Conservation (phyloP, 1,140 invertebrate genomes). For the Leptonema lineaticorne region DNA sequence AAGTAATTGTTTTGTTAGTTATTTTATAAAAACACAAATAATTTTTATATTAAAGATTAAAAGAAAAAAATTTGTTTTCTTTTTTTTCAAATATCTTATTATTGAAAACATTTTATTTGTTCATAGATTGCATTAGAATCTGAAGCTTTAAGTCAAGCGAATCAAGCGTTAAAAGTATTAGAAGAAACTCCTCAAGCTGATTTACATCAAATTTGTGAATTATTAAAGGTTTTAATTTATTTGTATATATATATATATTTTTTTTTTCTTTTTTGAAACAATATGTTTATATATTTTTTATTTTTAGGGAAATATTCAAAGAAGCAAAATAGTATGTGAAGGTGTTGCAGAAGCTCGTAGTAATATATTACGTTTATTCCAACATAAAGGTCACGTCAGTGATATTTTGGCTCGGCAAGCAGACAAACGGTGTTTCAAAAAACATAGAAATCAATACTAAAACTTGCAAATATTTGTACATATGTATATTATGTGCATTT, state of each 20-base stretch:
- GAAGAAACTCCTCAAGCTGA: constrained; percentile 65
- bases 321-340: constrained; percentile 89
- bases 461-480: not conserved
- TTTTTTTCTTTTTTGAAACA: not conserved
- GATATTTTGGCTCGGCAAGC: constrained; percentile 88
- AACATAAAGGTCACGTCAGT: constrained; percentile 83
- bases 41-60: no score
- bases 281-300: constrained; percentile 2
- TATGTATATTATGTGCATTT: not conserved
- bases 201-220: constrained; percentile 72
- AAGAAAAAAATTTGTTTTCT: no score
- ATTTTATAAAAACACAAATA: no score
- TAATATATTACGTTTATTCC: constrained; percentile 86
- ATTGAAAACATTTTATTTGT: no score
- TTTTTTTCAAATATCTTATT: no score
- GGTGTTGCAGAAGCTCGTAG: constrained; percentile 85
- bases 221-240: constrained; percentile 65
- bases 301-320: constrained; percentile 86
- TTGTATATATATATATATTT: constrained; percentile 5
- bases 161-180: constrained; percentile 63
- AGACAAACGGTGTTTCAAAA: constrained; percentile 88
- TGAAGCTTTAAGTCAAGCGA: constrained; percentile 65
- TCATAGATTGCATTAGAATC: constrained; percentile 54
- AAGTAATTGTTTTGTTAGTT: no score
- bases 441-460: constrained; percentile 59